Evolutionary conservation across 2,888 invertebrate species (phyloP).

Genomic region (Colletes collaris): DNA sequence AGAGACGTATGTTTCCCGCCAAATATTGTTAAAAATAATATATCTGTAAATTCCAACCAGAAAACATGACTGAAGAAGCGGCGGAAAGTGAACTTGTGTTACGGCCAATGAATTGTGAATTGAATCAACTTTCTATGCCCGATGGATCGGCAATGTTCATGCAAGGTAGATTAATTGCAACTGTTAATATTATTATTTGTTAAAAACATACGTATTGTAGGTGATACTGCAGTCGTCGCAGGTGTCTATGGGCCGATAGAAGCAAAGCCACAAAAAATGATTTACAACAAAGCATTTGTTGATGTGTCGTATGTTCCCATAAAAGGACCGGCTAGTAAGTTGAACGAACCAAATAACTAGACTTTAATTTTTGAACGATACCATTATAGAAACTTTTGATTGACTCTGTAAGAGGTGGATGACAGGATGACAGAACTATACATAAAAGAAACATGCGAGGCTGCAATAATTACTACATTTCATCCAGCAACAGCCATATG

Average conservation of each 20-base stretch:
- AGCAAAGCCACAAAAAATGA: slow-evolving; percentile 89
- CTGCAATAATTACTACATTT: slow-evolving; percentile 87
- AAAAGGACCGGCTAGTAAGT: slow-evolving; percentile 88
- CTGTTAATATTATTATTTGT: not conserved
- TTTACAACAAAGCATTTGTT: slow-evolving; percentile 90
- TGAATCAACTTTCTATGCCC: slow-evolving; percentile 89
- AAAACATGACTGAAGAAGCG: slow-evolving; percentile 39
- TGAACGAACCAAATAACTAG: not conserved
- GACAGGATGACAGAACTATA: slow-evolving; percentile 90
- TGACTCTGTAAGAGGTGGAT: slow-evolving; percentile 82
- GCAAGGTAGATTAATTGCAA: slow-evolving; percentile 86
- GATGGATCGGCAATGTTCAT: slow-evolving; percentile 92
- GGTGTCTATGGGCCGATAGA: slow-evolving; percentile 94
- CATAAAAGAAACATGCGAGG: slow-evolving; percentile 90
- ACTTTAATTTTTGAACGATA: not conserved
- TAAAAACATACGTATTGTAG: slow-evolving; percentile 82
- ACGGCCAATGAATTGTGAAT: slow-evolving; percentile 87
- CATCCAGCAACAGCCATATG: slow-evolving; percentile 93
- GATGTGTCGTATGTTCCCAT: slow-evolving; percentile 92
- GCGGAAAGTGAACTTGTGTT: slow-evolving; percentile 68
- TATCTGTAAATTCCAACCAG: not conserved
- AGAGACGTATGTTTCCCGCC: slow-evolving; percentile 1
- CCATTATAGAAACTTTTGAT: slow-evolving; percentile 24
- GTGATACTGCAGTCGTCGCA: slow-evolving; percentile 90
- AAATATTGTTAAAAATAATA: not conserved